phyloP scores from a whole-genome alignment of 2,113 vertebrate genomes.

The Clarias gariepinus region DNA sequence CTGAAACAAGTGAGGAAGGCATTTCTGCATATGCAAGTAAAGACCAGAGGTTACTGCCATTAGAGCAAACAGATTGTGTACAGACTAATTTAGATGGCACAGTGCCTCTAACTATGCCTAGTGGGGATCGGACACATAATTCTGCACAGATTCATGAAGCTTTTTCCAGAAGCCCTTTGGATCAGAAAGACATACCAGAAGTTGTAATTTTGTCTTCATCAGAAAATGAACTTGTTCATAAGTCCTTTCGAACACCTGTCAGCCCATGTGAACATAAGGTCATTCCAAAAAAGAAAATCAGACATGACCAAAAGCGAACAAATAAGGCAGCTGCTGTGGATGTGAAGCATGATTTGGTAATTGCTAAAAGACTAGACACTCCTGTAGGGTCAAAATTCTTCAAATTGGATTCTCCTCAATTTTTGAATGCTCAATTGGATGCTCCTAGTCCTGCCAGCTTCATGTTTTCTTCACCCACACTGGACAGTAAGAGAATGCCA shows the following conservation, averaged over 20 bases:
- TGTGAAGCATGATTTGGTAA: not conserved
- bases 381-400: slow-evolving; percentile 16
- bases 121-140: not conserved
- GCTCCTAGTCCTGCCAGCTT: not conserved
- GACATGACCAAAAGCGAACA: not conserved
- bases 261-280: not conserved
- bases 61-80: not conserved
- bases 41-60: slow-evolving; percentile 1
- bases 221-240: slow-evolving; percentile 46
- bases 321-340: not conserved
- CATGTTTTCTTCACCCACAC: slow-evolving; percentile 22
- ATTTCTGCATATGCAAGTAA: not conserved
- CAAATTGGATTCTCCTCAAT: not conserved
- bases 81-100: slow-evolving; percentile 8
- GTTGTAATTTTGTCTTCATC: slow-evolving; percentile 41
- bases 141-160: slow-evolving; percentile 29
- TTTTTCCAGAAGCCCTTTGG: slow-evolving; percentile 39
- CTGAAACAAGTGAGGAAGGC: slow-evolving; percentile 8
- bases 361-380: slow-evolving; percentile 35
- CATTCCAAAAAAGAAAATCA: not conserved
- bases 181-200: slow-evolving; percentile 44
- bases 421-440: not conserved
- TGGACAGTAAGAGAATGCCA: not conserved
- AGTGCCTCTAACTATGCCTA: not conserved
- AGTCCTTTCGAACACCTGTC: slow-evolving; percentile 33